These are phyloP conservation scores for Bolinopsis microptera DNA, from an alignment of 37 sponge, comb jelly and placozoan genomes.

Conservation along the genomic window DNA sequence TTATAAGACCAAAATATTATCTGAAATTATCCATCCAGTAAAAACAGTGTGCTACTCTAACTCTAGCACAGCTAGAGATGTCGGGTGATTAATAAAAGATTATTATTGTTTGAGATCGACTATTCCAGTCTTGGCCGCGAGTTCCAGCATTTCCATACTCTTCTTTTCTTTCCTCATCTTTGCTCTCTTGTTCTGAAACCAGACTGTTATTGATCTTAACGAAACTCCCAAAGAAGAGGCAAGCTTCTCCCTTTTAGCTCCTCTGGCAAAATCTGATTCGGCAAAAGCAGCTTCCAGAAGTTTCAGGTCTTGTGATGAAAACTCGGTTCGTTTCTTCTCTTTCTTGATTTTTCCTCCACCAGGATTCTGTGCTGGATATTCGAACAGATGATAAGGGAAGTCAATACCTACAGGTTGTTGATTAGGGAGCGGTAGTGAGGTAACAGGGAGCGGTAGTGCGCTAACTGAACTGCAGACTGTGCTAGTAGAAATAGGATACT, in stretches of 20 bases:
- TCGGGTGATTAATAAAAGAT: no score
- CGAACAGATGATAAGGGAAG: conserved; percentile 6
- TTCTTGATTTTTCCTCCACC: not conserved
- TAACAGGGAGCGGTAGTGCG: not conserved
- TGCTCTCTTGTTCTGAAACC: conserved; percentile 45
- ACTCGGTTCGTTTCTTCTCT: conserved; percentile 43
- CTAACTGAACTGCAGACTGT: not conserved
- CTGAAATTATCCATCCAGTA: no score
- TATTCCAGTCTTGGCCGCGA: not conserved
- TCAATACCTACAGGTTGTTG: not conserved
- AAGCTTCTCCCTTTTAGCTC: not conserved
- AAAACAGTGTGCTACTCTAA: no score
- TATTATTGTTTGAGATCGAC: not conserved
- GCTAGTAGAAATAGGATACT: not conserved
- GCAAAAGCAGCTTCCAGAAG: conserved; percentile 25
- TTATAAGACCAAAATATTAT: no score
- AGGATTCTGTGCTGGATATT: not conserved
- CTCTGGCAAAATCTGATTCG: conserved; percentile 5
- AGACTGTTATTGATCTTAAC: not conserved
- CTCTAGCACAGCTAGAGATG: no score
- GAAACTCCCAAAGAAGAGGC: not conserved
- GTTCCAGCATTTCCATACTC: conserved; percentile 16
- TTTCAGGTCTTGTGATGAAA: not conserved
- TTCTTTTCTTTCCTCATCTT: conserved; percentile 24
- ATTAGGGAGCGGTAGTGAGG: no score